Percentiles rank a stretch among this genome's conserved stretches.
phyloP scores from a whole-genome alignment of 2,888 invertebrate genomes.

The Phyllotreta cruciferae region DNA sequence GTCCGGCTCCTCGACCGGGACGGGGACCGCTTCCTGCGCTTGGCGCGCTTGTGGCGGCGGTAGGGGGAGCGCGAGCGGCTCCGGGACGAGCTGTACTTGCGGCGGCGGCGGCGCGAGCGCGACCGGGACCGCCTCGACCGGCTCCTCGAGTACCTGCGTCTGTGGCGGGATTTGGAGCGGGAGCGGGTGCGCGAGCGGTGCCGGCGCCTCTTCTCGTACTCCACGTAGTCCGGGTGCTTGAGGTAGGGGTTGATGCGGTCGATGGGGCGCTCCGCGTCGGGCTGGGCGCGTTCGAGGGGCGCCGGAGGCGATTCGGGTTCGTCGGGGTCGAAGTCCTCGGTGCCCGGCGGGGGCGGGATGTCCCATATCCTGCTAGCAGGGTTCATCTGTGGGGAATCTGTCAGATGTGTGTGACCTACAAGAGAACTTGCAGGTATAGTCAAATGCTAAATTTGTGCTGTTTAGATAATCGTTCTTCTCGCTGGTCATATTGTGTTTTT shows the following conservation, averaged over 20 bases:
- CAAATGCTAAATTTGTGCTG: constrained; percentile 52
- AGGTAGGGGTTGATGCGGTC: constrained; percentile 53
- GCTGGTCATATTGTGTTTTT: constrained; percentile 31
- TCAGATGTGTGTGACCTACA: constrained; percentile 58
- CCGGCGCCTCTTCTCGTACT: constrained; percentile 45
- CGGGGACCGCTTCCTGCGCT: constrained; percentile 28
- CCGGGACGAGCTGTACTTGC: constrained; percentile 38
- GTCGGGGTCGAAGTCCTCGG: constrained; percentile 49
- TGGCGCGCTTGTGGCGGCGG: constrained; percentile 34
- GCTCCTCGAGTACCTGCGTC: constrained; percentile 41
- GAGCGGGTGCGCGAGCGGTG: constrained; percentile 35
- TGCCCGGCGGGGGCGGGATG: constrained; percentile 60
- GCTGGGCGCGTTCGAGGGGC: too few species aligned
- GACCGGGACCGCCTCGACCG: constrained; percentile 43
- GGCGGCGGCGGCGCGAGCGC: constrained; percentile 42
- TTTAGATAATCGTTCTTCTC: constrained; percentile 40
- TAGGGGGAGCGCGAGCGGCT: constrained; percentile 36
- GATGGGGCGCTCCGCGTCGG: constrained; percentile 39
- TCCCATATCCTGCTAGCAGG: constrained; percentile 52
- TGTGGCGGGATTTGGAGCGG: constrained; percentile 42
- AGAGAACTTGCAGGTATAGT: constrained; percentile 63
- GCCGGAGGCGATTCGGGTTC: constrained; percentile 28
- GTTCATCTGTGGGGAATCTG: constrained; percentile 52
- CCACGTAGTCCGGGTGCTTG: constrained; percentile 53
- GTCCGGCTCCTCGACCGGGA: constrained; percentile 38